Percentiles rank a stretch among this genome's conserved stretches.
Conservation (phyloP, 2,113 vertebrate genomes). For the Scomber japonicus region DNA sequence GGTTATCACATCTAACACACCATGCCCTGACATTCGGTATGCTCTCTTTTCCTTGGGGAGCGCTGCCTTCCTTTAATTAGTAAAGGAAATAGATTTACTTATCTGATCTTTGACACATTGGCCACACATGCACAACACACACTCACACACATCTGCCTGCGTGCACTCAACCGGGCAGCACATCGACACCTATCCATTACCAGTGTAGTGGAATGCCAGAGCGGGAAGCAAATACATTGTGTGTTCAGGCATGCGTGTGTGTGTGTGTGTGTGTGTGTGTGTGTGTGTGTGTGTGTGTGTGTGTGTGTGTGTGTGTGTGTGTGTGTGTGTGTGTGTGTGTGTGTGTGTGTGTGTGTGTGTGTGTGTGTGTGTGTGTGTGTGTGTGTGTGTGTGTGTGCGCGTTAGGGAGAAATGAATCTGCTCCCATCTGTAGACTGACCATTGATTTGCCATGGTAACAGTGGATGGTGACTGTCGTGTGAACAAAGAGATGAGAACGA, state of each 20-base stretch:
- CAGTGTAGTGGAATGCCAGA: conserved; percentile 54
- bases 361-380: conserved; percentile 30
- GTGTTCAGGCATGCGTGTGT: conserved; percentile 25
- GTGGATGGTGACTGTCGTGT: conserved; percentile 68
- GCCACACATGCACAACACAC: not conserved
- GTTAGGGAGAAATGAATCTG: conserved; percentile 53
- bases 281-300: conserved; percentile 17
- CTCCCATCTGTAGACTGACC: conserved; percentile 75
- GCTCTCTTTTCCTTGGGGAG: conserved; percentile 52
- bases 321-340: conserved; percentile 17
- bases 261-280: conserved; percentile 20
- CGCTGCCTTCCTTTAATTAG: conserved; percentile 76
- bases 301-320: conserved; percentile 17
- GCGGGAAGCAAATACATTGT: conserved; percentile 22
- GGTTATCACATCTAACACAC: conserved; percentile 52
- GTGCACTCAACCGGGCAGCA: conserved; percentile 4
- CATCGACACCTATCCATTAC: conserved; percentile 60
- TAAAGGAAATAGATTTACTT: conserved; percentile 76
- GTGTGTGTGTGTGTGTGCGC: conserved; percentile 18
- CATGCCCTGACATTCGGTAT: conserved; percentile 48
- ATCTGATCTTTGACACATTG: conserved; percentile 71
- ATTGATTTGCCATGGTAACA: conserved; percentile 81
- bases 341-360: conserved; percentile 30
- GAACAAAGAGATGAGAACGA: conserved; percentile 70
- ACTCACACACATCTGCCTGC: not conserved